Evolutionary conservation across 2,113 vertebrate genomes (phyloP).

Genomic region (Myiozetetes cayanensis): DNA sequence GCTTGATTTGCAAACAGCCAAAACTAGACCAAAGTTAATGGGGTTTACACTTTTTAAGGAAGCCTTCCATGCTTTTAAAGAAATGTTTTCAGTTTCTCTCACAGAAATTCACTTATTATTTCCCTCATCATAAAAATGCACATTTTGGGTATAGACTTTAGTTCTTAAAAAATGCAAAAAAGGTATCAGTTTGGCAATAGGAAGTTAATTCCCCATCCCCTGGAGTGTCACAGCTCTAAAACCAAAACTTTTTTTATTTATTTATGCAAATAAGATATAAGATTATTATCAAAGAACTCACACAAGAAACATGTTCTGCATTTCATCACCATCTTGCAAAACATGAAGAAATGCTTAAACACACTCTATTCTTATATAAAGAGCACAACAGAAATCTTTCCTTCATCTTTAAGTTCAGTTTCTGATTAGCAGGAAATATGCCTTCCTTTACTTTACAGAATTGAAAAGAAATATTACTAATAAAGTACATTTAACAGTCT

Average conservation of each 20-base stretch:
- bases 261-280: not conserved
- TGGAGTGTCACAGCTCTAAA: not conserved
- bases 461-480: not conserved
- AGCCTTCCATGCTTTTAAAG: not conserved
- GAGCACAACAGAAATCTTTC: not conserved
- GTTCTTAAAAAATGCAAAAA: not conserved
- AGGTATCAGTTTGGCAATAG: not conserved
- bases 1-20: not conserved
- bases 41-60: rapidly evolving
- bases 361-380: not conserved
- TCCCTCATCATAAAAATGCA: not conserved
- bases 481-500: not conserved
- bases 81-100: not conserved
- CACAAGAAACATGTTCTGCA: not conserved
- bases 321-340: not conserved
- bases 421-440: not conserved
- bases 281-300: not conserved
- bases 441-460: not conserved
- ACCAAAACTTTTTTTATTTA: not conserved
- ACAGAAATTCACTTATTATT: not conserved
- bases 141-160: not conserved
- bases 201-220: not conserved
- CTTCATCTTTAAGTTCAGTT: not conserved
- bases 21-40: not conserved
- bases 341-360: not conserved